phyloP scores from a whole-genome alignment of 2,113 vertebrate species.

The Mormoops blainvillei region DNA sequence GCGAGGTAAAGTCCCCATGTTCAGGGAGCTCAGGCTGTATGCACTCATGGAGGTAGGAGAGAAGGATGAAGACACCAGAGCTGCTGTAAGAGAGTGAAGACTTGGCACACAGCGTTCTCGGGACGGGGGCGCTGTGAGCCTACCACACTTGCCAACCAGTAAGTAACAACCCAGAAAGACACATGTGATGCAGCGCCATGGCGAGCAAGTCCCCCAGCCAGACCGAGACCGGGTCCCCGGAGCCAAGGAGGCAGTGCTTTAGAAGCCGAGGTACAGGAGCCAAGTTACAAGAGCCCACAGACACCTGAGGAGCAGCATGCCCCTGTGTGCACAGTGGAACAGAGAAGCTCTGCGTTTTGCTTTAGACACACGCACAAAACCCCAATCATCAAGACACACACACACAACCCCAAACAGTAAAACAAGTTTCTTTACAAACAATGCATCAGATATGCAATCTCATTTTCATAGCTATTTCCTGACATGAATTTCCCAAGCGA shows the following conservation, averaged over 20 bases:
- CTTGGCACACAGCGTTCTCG: conserved; percentile 73
- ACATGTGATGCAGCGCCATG: conserved; percentile 30
- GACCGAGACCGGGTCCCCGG: background rate
- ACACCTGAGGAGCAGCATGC: background rate
- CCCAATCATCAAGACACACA: background rate
- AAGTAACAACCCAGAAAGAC: conserved; percentile 56
- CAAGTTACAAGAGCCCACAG: background rate
- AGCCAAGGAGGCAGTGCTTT: background rate
- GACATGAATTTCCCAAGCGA: conserved; percentile 58
- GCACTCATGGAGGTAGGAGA: conserved; percentile 98
- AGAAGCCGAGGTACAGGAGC: too few species aligned
- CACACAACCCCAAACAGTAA: background rate
- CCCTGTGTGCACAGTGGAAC: background rate
- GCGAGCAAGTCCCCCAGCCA: background rate
- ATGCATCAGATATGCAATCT: conserved; percentile 10
- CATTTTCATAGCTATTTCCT: conserved; percentile 68
- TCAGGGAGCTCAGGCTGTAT: conserved; percentile 98
- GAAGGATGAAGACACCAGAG: conserved; percentile 94
- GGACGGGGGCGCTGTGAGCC: background rate
- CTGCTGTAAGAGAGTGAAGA: conserved; percentile 84
- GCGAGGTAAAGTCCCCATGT: conserved; percentile 95
- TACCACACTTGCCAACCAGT: conserved; percentile 56
- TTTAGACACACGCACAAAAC: background rate
- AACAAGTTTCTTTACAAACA: conserved; percentile 37
- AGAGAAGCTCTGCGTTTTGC: conserved; percentile 24